Percentiles rank a stretch among this genome's conserved stretches.
phyloP scores from a whole-genome alignment of 2,113 vertebrate genomes.

The Chaetura pelagica region DNA sequence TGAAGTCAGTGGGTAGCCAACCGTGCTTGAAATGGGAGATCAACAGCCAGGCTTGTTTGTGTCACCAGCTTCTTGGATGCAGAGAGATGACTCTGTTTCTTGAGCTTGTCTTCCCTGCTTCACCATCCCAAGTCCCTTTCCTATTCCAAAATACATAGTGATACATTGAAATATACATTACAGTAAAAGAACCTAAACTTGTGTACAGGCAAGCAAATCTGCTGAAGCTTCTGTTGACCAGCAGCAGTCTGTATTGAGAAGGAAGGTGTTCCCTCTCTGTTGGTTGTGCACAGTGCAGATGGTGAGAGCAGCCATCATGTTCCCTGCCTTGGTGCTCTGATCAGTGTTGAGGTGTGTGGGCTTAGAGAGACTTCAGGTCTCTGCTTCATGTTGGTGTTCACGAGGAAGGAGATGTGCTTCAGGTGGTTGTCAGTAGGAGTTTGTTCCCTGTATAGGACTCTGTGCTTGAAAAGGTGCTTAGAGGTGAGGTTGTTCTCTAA shows the following conservation, averaged over 20 bases:
- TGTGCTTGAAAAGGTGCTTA: not conserved
- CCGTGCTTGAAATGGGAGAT: constrained; percentile 35
- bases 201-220: constrained; percentile 29
- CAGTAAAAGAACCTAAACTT: constrained; percentile 22
- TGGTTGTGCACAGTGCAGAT: not conserved
- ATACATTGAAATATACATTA: constrained; percentile 35
- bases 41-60: constrained; percentile 40
- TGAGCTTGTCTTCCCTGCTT: constrained; percentile 42
- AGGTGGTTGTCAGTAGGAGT: not conserved
- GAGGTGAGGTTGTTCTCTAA: not conserved
- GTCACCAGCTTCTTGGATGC: constrained; percentile 40
- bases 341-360: not conserved
- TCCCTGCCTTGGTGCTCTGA: not conserved
- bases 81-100: constrained; percentile 46
- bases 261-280: not conserved
- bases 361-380: not conserved
- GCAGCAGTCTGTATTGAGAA: not conserved
- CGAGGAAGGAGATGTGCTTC: not conserved
- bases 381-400: not conserved
- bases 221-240: constrained; percentile 12
- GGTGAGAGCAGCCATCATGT: not conserved
- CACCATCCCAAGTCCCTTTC: constrained; percentile 9
- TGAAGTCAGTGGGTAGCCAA: constrained; percentile 34
- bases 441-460: not conserved
- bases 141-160: constrained; percentile 16